These are phyloP conservation scores for Rutpela maculata DNA, from an alignment of 2,888 invertebrate species.

Conservation along the genomic window DNA sequence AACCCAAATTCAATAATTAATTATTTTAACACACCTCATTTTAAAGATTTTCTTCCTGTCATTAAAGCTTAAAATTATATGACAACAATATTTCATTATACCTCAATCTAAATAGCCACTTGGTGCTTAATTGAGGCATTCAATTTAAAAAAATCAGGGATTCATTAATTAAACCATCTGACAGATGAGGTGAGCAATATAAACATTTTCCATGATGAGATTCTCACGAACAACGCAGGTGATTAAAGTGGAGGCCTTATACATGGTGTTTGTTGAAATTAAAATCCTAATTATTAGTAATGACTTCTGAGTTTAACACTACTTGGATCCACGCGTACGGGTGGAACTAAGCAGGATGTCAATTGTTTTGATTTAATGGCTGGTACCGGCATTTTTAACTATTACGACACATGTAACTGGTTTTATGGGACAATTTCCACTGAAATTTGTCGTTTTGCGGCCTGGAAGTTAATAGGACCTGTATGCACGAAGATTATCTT, in stretches of 20 bases:
- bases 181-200: conserved; percentile 33
- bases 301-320: conserved; percentile 4
- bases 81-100: conserved; percentile 38
- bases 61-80: conserved; percentile 29
- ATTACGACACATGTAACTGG: conserved; percentile 19
- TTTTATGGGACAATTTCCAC: conserved; percentile 15
- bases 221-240: conserved; percentile 25
- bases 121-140: conserved; percentile 33
- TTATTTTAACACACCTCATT: conserved; percentile 24
- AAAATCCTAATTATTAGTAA: conserved; percentile 23
- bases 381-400: neutral
- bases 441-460: conserved; percentile 6
- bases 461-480: conserved; percentile 2
- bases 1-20: conserved; percentile 32
- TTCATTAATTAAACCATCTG: conserved; percentile 34
- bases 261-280: conserved; percentile 23
- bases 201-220: conserved; percentile 22
- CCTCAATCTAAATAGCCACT: conserved; percentile 20
- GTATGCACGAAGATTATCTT: conserved; percentile 15
- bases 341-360: neutral
- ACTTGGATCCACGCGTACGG: conserved; percentile 6
- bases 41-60: conserved; percentile 26
- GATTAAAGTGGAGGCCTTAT: conserved; percentile 18
- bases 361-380: conserved; percentile 17
- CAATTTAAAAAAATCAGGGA: conserved; percentile 26